Evolutionary conservation across 2,797 vertebrate genomes (phyloP).

Genomic region (Pachyuromys duprasi): DNA sequence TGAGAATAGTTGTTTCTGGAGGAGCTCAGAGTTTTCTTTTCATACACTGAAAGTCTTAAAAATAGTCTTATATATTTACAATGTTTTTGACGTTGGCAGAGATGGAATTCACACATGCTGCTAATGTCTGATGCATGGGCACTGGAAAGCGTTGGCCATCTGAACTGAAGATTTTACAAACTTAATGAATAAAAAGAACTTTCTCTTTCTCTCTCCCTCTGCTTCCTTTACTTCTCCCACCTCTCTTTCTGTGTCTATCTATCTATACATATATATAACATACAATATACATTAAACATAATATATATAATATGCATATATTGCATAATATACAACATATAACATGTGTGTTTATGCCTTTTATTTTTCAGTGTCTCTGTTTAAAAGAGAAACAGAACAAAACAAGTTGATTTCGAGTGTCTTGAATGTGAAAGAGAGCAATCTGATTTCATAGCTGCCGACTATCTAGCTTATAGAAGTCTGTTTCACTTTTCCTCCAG

Average conservation of each 20-base stretch:
- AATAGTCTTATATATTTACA: background rate
- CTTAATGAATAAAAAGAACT: background rate
- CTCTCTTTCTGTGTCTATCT: background rate
- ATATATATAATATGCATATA: background rate
- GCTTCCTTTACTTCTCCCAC: background rate
- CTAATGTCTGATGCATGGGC: background rate
- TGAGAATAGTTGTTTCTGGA: background rate
- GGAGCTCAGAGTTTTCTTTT: background rate
- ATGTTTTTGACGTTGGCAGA: background rate
- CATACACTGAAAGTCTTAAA: background rate
- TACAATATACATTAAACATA: no score
- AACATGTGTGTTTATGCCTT: background rate
- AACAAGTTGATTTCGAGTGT: background rate
- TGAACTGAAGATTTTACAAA: background rate
- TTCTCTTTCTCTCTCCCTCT: background rate
- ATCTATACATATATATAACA: background rate
- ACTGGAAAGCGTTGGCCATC: background rate
- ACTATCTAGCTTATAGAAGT: background rate
- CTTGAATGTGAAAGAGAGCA: background rate
- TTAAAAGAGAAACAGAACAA: background rate
- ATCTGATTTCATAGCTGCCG: background rate
- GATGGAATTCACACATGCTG: background rate
- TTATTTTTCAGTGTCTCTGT: background rate
- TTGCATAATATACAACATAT: background rate
- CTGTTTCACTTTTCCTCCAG: background rate